Evolutionary conservation across 2,888 invertebrate species (phyloP), one percentile per base, ranked within the genome.

Genomic region (Sarcophaga variegata): DNA sequence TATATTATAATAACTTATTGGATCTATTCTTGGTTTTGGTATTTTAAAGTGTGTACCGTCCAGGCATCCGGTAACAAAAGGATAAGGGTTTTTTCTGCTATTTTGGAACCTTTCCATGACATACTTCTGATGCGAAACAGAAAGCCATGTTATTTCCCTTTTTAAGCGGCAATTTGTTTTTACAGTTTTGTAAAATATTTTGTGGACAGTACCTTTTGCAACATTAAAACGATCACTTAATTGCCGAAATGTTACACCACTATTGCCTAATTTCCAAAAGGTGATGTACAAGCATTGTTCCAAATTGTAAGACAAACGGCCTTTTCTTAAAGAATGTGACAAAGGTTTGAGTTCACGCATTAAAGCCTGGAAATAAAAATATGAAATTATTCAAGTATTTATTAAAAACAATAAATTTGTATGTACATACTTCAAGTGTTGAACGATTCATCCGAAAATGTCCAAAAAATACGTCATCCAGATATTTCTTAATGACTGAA

Each of bases 61-160:
- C 22, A 69, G 6, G 60, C 78, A 78, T 14, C 77, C 69, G 2
- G 62, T 22, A 20, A 78, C 69, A 78, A 62, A 78, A 47, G 60
- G 67, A 22, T 67, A 77, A 8, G 77, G 60, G 14, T 20, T 49
- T 27, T 76, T 27, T 66, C 54, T 77, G 37, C 67, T 59, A 3
- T 77, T 77, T 67, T 77, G 59, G 22, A 77, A 77, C 4, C 49
- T 25, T 37, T 69, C 63, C 79, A 63, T 79, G 12, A 71, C 25
- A 37, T 5, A 11, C 10, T 49, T 3, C 14, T 70, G 70, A 11
- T 78, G 70, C 49, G 17, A 71, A 2, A 37, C 14, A 20, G 71
- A 71, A 47, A 54, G 78, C 78, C 78, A 70, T 70, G 27, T 10
- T 47, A 79, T 79, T 79, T 79, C 27, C 1, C 12, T 70, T 63